Evolutionary conservation across 92 coral and sea anemone species (phyloP), one percentile per base, ranked within the genome.

Genomic region (Palythoa grandiflora): DNA sequence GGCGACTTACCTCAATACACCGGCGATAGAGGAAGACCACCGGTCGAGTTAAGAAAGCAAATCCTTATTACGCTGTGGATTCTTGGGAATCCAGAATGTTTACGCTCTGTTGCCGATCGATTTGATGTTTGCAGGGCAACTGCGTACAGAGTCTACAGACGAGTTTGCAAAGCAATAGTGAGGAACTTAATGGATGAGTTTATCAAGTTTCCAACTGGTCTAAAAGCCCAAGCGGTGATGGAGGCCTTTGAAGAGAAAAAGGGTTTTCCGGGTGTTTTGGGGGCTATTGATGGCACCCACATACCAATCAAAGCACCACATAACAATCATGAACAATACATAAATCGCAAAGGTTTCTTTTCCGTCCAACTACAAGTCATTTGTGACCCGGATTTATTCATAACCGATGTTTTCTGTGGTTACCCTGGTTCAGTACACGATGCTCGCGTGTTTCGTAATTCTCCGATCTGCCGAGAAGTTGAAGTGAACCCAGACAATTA

Each of bases 391-490:
- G 85, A 87, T 51, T 20, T 86, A 68, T 68, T 84, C n/a, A 78
- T 91, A 19, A 91, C 94, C 2, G 90, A 89, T 89, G 92, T 71
- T 61, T 91, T 89, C 53, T 85, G 92, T 75, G 92, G 89, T 20
- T 91, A 89, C 53, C 94, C 88, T 44, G 90, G 94, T 17, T 89
- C 94, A 39, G 92, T 91, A 5, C 90, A 91, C 79, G 90, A 89
- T 84, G 71, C 93, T 3, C 19, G 81, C 11, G 91, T 91, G 51
- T 84, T 91, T 11, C 52, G 86, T 63, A 91, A 88, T 61, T 88
- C 79, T 15, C 93, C 88, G n/a, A 50, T 91, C 40, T 89, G 53
- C 80, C 87, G 54, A 48, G 90, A 77, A 21, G 85, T 61, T 35
- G 89, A 77, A 77, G 38, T 48, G 19, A 72, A 71, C 10, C 84